phyloP scores from a whole-genome alignment of 2,113 vertebrate species.

The Lagopus muta region DNA sequence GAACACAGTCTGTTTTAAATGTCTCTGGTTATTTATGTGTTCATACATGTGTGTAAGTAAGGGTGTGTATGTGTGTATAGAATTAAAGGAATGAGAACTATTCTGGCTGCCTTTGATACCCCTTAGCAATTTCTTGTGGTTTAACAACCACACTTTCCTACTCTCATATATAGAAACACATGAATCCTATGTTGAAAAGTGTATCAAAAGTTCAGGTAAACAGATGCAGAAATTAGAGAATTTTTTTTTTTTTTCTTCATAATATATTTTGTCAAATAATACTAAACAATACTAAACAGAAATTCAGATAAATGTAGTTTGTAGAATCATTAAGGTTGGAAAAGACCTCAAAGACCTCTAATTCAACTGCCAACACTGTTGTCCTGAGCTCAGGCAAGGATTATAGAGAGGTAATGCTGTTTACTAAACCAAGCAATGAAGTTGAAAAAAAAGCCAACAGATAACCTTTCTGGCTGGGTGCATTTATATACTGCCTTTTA shows the following conservation, averaged over 20 bases:
- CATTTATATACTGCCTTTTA: not conserved
- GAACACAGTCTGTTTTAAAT: not conserved
- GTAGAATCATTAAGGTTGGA: no score
- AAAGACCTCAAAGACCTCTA: not conserved
- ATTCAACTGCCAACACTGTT: not conserved
- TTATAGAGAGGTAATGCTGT: not conserved
- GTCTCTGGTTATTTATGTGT: not conserved
- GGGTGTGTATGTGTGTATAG: not conserved
- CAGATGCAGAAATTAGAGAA: not conserved
- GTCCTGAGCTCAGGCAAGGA: not conserved
- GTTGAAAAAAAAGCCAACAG: not conserved
- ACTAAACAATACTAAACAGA: not conserved
- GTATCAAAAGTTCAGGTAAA: not conserved
- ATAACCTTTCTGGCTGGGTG: not conserved
- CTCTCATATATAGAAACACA: not conserved
- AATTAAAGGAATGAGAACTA: not conserved
- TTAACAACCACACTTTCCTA: conserved; percentile 25
- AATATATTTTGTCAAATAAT: not conserved
- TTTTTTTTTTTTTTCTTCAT: not conserved
- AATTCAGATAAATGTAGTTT: not conserved
- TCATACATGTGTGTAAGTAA: not conserved
- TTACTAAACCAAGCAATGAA: not conserved
- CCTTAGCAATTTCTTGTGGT: conserved; percentile 4
- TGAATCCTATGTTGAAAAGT: not conserved
- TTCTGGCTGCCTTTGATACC: not conserved